These are phyloP conservation scores for Tipula helvola DNA, from an alignment of 2,888 invertebrate genomes.

Conservation along the genomic window DNA sequence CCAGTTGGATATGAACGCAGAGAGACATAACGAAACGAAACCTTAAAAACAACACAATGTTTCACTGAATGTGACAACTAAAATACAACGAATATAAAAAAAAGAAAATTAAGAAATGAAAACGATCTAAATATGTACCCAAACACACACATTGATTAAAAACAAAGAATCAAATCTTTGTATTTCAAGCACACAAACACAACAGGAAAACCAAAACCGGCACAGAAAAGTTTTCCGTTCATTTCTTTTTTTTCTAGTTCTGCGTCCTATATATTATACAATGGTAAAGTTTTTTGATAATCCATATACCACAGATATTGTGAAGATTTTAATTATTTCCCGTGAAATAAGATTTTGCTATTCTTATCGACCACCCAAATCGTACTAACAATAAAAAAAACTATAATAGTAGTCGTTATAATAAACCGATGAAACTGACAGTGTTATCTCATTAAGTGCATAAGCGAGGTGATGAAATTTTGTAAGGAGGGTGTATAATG, in stretches of 20 bases:
- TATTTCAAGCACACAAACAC: background rate
- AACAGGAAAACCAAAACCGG: background rate
- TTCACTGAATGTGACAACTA: conserved; percentile 7
- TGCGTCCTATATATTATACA: background rate
- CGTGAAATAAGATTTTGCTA: background rate
- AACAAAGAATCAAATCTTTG: background rate
- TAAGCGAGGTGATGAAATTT: background rate
- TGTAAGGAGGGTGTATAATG: background rate
- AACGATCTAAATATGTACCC: background rate
- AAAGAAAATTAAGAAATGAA: background rate
- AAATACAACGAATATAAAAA: background rate
- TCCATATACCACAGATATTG: background rate
- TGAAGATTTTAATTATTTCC: background rate
- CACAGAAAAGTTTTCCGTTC: background rate
- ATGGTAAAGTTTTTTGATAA: background rate
- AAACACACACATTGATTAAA: background rate
- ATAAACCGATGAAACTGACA: background rate
- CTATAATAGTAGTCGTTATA: background rate
- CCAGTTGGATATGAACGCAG: background rate
- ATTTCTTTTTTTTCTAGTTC: background rate
- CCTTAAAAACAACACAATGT: background rate
- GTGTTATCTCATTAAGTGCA: background rate
- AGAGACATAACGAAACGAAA: background rate
- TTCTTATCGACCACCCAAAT: background rate
- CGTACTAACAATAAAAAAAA: background rate